These are phyloP conservation scores for Drosophila repletoides DNA, from an alignment of 1,140 invertebrate genomes.

Conservation along the genomic window DNA sequence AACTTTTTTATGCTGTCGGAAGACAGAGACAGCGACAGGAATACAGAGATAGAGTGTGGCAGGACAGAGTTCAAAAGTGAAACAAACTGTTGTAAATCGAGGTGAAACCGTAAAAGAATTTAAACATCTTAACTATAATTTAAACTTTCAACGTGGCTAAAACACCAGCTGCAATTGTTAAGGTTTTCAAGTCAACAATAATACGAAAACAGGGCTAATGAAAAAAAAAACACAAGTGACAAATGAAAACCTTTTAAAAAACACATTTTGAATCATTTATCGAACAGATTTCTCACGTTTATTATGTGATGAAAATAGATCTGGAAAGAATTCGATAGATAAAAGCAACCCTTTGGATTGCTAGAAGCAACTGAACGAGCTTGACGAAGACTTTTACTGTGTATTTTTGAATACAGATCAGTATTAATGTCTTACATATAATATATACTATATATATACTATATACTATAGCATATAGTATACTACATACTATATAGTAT, in stretches of 20 bases:
- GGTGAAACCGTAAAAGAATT: conserved; percentile 51
- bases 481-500: no score
- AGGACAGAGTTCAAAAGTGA: conserved; percentile 19
- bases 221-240: conserved; percentile 48
- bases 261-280: no score
- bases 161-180: no score
- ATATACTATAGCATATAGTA: not conserved
- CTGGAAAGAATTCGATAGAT: no score
- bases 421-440: not conserved
- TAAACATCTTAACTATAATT: conserved; percentile 6
- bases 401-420: conserved; percentile 6
- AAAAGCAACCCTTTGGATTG: conserved; percentile 4
- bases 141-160: not conserved
- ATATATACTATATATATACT: not conserved
- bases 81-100: conserved; percentile 21
- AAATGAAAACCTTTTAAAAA: no score
- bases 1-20: no score
- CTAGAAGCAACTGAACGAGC: conserved; percentile 33
- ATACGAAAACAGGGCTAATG: conserved; percentile 42
- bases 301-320: not conserved
- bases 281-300: not conserved
- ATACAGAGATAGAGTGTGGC: not conserved
- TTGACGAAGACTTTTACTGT: conserved; percentile 36
- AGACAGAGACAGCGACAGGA: not conserved
- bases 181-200: conserved; percentile 32